Percentiles rank a stretch among this genome's conserved stretches.
Evolutionary conservation across 2,888 invertebrate species (phyloP).

Genomic region (Cheilosia pagana): DNA sequence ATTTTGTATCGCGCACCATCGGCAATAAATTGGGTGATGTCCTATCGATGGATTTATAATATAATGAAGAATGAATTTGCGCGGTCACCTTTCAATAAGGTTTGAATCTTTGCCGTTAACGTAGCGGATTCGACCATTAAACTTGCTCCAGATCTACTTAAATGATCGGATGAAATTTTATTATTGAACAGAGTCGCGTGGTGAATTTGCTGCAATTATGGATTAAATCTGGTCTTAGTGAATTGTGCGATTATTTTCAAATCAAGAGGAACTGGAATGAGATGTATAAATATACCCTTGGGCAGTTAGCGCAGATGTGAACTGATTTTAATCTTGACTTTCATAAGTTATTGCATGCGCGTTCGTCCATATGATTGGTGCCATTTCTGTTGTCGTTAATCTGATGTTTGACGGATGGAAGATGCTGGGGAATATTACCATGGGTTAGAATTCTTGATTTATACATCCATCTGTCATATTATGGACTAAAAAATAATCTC

Average conservation of each 20-base stretch:
- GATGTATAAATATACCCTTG: background rate
- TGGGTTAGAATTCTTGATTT: too few relatives aligned
- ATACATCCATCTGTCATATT: too few relatives aligned
- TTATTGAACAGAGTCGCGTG: background rate
- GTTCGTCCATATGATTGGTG: background rate
- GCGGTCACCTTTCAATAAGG: background rate
- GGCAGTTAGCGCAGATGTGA: background rate
- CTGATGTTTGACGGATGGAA: background rate
- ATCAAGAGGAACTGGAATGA: background rate
- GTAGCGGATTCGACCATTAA: slow-evolving; percentile 9
- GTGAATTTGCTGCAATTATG: slow-evolving; percentile 11
- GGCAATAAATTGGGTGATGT: background rate
- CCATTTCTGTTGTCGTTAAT: background rate
- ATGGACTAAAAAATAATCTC: too few relatives aligned
- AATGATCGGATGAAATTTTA: slow-evolving; percentile 14
- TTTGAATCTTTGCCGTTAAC: slow-evolving; percentile 5
- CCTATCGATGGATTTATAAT: slow-evolving; percentile 9
- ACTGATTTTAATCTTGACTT: background rate
- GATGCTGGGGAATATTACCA: too few relatives aligned
- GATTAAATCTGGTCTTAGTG: slow-evolving; percentile 1
- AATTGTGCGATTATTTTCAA: background rate
- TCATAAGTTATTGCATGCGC: background rate
- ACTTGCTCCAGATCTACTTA: slow-evolving; percentile 28
- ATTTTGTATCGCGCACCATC: slow-evolving; percentile 32
- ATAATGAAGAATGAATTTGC: background rate